Conservation (phyloP, 2,113 vertebrate genomes). For the Erinaceus europaeus region DNA sequence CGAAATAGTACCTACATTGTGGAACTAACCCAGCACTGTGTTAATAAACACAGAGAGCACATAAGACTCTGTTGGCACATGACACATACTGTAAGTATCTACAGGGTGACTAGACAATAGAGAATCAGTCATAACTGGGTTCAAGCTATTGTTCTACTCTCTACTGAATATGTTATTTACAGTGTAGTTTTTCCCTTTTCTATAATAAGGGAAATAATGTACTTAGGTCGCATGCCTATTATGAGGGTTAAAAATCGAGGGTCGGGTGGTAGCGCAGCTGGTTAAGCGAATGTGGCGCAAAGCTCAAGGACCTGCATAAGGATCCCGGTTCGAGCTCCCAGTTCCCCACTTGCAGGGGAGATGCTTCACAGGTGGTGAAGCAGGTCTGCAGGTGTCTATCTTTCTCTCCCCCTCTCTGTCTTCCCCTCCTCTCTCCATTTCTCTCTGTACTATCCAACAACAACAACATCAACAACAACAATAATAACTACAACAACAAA, state of each 20-base stretch:
- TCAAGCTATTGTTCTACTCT: not conserved
- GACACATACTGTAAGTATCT: not conserved
- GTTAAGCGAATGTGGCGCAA: no score
- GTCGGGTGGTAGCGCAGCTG: no score
- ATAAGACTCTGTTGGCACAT: fast-evolving
- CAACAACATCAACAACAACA: no score
- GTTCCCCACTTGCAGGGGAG: no score
- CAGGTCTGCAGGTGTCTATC: no score
- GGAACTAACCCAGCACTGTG: fast-evolving
- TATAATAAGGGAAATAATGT: not conserved
- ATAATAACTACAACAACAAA: no score
- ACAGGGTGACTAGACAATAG: fast-evolving
- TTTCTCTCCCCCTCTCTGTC: no score
- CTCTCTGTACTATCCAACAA: no score
- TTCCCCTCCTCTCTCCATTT: no score
- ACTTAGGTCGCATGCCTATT: not conserved
- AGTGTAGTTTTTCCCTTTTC: not conserved
- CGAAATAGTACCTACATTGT: fast-evolving
- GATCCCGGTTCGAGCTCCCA: no score
- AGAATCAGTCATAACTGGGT: not conserved
- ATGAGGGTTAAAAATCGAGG: not conserved
- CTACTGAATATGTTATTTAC: not conserved
- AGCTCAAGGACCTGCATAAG: no score
- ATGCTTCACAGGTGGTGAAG: no score
- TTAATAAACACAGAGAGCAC: not conserved